Evolutionary conservation across 2,888 invertebrate genomes (phyloP).

Genomic region (Eudasyphora cyanicolor): DNA sequence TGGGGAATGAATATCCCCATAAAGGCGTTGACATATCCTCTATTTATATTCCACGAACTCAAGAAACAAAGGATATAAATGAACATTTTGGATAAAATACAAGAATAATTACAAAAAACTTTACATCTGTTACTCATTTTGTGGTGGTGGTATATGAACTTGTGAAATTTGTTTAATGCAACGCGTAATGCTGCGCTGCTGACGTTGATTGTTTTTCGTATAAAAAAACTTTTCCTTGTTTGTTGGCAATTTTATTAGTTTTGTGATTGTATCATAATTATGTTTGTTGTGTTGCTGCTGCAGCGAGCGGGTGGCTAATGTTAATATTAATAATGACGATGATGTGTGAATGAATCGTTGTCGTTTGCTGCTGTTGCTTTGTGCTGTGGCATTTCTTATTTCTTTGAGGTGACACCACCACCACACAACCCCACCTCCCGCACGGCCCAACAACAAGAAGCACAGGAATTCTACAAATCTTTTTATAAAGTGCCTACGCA

Average conservation of each 20-base stretch:
- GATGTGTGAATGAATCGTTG: conserved; percentile 27
- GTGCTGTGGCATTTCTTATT: conserved; percentile 21
- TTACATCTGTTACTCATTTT: conserved; percentile 53
- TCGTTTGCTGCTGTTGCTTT: background rate
- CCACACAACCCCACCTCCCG: conserved; percentile 20
- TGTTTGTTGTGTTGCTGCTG: conserved; percentile 4
- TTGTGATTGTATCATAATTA: conserved; percentile 47
- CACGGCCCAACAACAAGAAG: conserved; percentile 17
- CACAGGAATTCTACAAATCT: conserved; percentile 20
- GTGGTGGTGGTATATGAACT: conserved; percentile 26
- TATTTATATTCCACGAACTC: background rate
- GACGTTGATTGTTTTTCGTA: conserved; percentile 52
- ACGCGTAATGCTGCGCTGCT: conserved; percentile 57
- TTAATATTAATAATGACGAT: conserved; percentile 17
- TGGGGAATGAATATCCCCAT: conserved; percentile 69
- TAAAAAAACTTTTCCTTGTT: conserved; percentile 33
- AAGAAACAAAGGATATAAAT: conserved; percentile 1
- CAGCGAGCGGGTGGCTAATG: too few species aligned
- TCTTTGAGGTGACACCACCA: conserved; percentile 1
- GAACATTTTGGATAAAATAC: background rate
- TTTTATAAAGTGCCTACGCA: conserved; percentile 38
- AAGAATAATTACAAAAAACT: conserved; percentile 14
- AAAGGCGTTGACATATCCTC: background rate
- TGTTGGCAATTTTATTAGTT: conserved; percentile 42
- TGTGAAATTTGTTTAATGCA: conserved; percentile 60